Evolutionary conservation across 1,140 invertebrate genomes (phyloP).

Genomic region (Drosophila punjabiensis): DNA sequence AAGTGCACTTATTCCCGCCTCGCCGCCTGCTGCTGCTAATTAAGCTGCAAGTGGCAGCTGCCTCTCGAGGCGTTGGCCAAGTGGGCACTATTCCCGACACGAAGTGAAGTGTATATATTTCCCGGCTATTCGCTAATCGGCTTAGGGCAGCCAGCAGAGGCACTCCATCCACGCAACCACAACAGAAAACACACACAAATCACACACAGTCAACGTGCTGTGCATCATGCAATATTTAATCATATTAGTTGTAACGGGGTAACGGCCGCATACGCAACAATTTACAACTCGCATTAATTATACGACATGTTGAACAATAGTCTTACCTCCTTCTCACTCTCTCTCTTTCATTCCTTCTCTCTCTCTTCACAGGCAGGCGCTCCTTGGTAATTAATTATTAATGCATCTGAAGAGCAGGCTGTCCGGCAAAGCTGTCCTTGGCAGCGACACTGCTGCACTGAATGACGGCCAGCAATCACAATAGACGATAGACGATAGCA

Average conservation of each 20-base stretch:
- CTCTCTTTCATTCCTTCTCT: neutral
- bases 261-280: slow-evolving; percentile 51
- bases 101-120: slow-evolving; percentile 15
- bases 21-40: slow-evolving; percentile 35
- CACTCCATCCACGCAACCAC: slow-evolving; percentile 6
- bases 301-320: slow-evolving; percentile 44
- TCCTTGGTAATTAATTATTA: slow-evolving; percentile 61
- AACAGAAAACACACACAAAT: slow-evolving; percentile 2
- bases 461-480: slow-evolving; percentile 42
- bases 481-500: slow-evolving; percentile 28
- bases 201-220: neutral
- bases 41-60: slow-evolving; percentile 41
- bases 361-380: slow-evolving; percentile 25
- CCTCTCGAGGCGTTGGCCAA: slow-evolving; percentile 9
- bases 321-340: neutral
- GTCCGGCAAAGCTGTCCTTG: slow-evolving; percentile 55
- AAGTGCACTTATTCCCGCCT: neutral
- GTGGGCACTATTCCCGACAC: neutral
- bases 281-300: slow-evolving; percentile 60
- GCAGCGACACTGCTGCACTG: slow-evolving; percentile 38
- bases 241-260: slow-evolving; percentile 39
- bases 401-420: slow-evolving; percentile 52
- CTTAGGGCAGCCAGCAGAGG: slow-evolving; percentile 25
- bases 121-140: slow-evolving; percentile 46
- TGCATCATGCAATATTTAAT: slow-evolving; percentile 40